These are phyloP conservation scores for Antigone vipio DNA, from an alignment of 2,113 vertebrate species.

Conservation along the genomic window DNA sequence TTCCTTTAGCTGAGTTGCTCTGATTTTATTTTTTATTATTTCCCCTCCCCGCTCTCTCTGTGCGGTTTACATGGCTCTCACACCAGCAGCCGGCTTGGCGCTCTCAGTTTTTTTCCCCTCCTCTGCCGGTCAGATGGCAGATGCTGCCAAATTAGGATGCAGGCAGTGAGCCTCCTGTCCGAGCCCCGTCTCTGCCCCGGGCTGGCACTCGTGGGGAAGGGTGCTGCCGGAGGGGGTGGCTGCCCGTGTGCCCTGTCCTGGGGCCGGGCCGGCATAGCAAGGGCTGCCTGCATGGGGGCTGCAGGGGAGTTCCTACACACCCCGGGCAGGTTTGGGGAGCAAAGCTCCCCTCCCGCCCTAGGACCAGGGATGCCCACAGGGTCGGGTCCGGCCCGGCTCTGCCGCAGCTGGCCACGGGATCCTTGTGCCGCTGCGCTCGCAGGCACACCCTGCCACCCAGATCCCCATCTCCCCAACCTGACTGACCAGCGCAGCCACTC, in stretches of 20 bases:
- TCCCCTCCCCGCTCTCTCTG: not conserved
- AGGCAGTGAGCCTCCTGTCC: not conserved
- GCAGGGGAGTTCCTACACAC: not conserved
- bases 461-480: not conserved
- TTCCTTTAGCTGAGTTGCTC: conserved; percentile 1
- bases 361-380: rapidly evolving
- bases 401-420: not conserved
- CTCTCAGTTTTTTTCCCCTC: not conserved
- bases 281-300: not conserved
- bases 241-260: not conserved
- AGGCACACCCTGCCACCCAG: not conserved
- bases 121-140: not conserved
- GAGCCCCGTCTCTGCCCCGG: not conserved
- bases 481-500: not conserved
- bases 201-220: rapidly evolving
- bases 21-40: conserved; percentile 18
- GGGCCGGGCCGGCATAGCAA: not conserved
- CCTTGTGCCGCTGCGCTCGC: not conserved
- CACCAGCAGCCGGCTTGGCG: not conserved
- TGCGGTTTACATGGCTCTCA: not conserved
- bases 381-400: not conserved
- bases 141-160: conserved; percentile 45
- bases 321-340: not conserved
- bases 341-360: not conserved
- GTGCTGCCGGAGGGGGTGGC: rapidly evolving